These are phyloP conservation scores for Fissipunctia ypsillon DNA, from an alignment of 2,888 invertebrate species.

Conservation along the genomic window DNA sequence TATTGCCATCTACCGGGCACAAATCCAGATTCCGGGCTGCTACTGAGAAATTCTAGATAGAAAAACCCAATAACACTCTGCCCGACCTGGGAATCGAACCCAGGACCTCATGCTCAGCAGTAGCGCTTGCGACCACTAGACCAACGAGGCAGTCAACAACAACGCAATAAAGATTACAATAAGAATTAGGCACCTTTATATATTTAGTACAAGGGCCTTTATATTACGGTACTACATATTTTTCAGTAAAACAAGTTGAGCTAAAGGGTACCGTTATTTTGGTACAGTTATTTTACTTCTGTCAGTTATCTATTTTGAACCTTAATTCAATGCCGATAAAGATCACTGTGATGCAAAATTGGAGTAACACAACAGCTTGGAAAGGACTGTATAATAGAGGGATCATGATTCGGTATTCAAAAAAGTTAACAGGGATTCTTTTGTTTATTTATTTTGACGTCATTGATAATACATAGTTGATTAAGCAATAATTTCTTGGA, in stretches of 20 bases:
- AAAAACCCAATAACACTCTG: no score
- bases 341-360: not conserved
- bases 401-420: not conserved
- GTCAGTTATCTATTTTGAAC: not conserved
- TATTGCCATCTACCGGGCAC: no score
- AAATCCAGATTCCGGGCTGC: no score
- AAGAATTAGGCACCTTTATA: not conserved
- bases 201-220: conserved; percentile 9
- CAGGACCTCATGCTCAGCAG: no score
- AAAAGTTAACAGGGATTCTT: not conserved
- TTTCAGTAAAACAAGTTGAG: not conserved
- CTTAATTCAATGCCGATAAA: not conserved
- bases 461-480: conserved; percentile 3
- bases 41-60: no score
- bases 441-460: not conserved
- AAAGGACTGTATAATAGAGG: not conserved
- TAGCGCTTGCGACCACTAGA: no score
- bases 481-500: conserved; percentile 2
- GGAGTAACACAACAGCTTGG: no score
- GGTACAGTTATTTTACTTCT: not conserved
- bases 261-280: not conserved
- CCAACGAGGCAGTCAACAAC: no score
- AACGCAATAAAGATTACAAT: not conserved
- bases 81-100: no score
- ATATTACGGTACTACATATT: not conserved